Base-by-base conservation (phyloP, 2,797 vertebrate species). In the Leptodactylus fallax region DNA sequence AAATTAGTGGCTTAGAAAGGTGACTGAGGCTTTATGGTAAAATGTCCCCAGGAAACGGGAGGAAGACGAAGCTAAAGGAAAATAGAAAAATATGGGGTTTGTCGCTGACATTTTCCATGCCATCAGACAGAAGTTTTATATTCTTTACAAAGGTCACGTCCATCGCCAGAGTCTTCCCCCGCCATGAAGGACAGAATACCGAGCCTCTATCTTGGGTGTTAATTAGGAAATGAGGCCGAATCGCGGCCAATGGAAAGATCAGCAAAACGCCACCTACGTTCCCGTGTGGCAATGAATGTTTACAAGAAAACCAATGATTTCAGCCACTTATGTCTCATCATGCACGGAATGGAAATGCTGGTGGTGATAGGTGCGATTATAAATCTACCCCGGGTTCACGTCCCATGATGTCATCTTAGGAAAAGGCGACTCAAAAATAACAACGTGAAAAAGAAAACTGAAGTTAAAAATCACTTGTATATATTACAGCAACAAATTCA, bases 101-200 rank as follows among this genome's bases (percentile, higher is more conserved):
- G 90, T 93, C 94, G 91, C 91, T 95, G 93, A 95, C 92, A 95
- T 96, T 96, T 95, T 94, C 93, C 92, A 92, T 92, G 90, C 93
- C 90, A 91, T 21, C 55, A 90, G 81, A 82, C 88, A 83, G 36
- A 77, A 77, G 53, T 88, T 86, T 90, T 83, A 79, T 81, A 74
- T 27, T 58, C 86, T 92, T 92, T 90, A 86, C 60, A 88, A 91
- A 93, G 63, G 83, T 87, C 85, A 90, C 23, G 25, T 8, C 84
- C 56, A 88, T 88, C 91, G 92, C 27, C 49, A 88, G 71, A 76
- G 90, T 27, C 87, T 4, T 74, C 77, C 61, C 21, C 23, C 11
- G 9, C 23, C 27, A 83, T 6, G 58, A 90, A 87, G 91, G 87
- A 82, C 88, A 71, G 72, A 90, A 87, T 74, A 88, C 49, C 2